Conservation (phyloP, 1,140 invertebrate genomes). For the Oreohelix idahoensis region DNA sequence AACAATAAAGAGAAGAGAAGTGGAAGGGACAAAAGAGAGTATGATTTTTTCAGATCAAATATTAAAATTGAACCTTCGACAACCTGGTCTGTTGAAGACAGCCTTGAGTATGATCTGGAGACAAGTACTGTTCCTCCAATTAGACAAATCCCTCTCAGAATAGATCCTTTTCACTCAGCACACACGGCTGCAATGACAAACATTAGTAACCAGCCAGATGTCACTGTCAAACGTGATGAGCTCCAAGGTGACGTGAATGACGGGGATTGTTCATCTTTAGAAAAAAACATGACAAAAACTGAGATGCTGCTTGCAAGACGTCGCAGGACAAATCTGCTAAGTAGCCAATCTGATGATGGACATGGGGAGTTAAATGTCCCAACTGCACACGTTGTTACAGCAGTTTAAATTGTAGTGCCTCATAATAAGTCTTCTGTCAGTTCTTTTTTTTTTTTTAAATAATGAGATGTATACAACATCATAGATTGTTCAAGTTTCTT, state of each 20-base stretch:
- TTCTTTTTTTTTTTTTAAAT: too few species aligned
- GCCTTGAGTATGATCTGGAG: not conserved
- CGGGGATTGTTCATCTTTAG: not conserved
- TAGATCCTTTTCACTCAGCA: not conserved
- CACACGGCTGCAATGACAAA: not conserved
- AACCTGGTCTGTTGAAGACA: not conserved
- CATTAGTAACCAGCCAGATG: not conserved
- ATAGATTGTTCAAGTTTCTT: too few species aligned
- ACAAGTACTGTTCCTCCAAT: not conserved
- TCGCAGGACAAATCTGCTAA: conserved; percentile 55
- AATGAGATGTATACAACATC: too few species aligned
- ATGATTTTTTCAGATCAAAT: conserved; percentile 21
- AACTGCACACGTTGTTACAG: not conserved
- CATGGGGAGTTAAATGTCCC: not conserved
- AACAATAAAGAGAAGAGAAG: not conserved
- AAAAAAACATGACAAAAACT: conserved; percentile 67
- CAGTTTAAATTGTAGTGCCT: not conserved
- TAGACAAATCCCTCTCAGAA: not conserved
- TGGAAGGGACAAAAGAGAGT: conserved; percentile 35
- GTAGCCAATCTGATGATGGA: conserved; percentile 47
- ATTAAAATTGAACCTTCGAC: conserved; percentile 30
- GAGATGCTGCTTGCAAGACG: conserved; percentile 71
- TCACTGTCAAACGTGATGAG: not conserved
- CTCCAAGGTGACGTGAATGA: not conserved
- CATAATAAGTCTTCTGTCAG: too few species aligned